Evolutionary conservation across 2,888 invertebrate genomes (phyloP), one percentile per base, ranked within the genome.

Genomic region (Zelleria hepariella): DNA sequence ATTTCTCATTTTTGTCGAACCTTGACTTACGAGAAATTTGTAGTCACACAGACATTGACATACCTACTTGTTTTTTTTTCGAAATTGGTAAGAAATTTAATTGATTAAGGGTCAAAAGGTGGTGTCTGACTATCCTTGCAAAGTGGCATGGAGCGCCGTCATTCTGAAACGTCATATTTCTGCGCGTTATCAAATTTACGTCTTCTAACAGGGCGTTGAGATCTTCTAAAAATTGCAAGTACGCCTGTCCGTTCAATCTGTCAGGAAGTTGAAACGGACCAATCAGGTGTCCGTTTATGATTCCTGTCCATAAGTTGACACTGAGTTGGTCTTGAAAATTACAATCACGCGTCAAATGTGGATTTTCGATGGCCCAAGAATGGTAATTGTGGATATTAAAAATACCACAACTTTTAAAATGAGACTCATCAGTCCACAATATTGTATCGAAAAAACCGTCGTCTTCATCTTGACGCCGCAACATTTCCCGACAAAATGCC

Each of bases 281-380:
- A 59, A 68, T 64, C 10, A 66, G 55, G 59, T 63, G 49, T 57
- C 64, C 64, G 58, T 65, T 65, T 58, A 67, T 58, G 18, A 69
- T 66, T 23, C 66, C 67, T n/a, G 62, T 62, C 66, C 65, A 66
- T 52, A 65, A 49, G 59, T 67, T 67, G 7, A 67, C 48, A 49
- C 66, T 64, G 23, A 67, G 68, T 54, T 62, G 66, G 58, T 66
- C 62, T 58, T 68, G 65, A 26, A 65, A 68, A 57, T 52, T 60
- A 52, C 65, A 60, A 64, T 65, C 49, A 57, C 64, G 47, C 61
- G 64, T 63, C 49, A 64, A 53, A 24, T 47, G 49, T 42, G 57
- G 57, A 48, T 57, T 57, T 10, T 32, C 32, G 21, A 21, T 32
- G 20, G 4, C n/a, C 53, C 25, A 58, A 32, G 52, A 53, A 27